Evolutionary conservation across 2,113 vertebrate genomes (phyloP).

Genomic region (Entelurus aequoreus): DNA sequence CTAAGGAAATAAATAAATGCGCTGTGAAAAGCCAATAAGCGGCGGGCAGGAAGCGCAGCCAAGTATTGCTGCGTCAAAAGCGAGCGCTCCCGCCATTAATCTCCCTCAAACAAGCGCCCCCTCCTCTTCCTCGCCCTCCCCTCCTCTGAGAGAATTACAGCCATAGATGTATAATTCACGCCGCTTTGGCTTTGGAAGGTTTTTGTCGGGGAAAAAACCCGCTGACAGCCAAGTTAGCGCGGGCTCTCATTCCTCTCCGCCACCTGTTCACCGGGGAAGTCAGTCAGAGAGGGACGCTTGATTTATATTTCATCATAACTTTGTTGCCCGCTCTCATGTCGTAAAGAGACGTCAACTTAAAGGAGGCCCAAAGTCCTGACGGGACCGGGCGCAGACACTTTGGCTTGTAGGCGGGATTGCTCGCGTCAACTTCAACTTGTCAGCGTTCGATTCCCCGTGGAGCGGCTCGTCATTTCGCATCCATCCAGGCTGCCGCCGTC

Average conservation of each 20-base stretch:
- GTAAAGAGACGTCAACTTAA: conserved; percentile 69
- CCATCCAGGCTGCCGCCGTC: conserved; percentile 47
- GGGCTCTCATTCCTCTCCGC: conserved; percentile 70
- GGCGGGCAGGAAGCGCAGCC: conserved; percentile 61
- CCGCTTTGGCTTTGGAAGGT: conserved; percentile 70
- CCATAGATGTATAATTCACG: conserved; percentile 79
- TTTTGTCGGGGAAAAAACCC: conserved; percentile 72
- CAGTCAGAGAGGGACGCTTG: conserved; percentile 57
- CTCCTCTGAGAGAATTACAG: conserved; percentile 73
- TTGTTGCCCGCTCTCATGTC: conserved; percentile 67
- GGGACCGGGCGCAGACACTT: conserved; percentile 51
- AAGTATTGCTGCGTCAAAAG: conserved; percentile 73
- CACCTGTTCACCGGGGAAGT: conserved; percentile 73
- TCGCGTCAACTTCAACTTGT: conserved; percentile 60
- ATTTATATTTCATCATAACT: conserved; percentile 75
- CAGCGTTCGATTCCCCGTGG: conserved; percentile 40
- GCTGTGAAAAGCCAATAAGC: conserved; percentile 74
- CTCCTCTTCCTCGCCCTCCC: conserved; percentile 30
- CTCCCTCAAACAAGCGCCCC: conserved; percentile 54
- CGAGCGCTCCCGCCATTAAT: conserved; percentile 72
- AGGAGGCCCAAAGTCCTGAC: conserved; percentile 58
- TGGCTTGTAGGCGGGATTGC: conserved; percentile 51
- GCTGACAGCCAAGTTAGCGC: conserved; percentile 73
- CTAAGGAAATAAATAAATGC: conserved; percentile 75
- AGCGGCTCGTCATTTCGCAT: conserved; percentile 31